Base-by-base conservation (phyloP, 2,113 vertebrate species). In the Menidia beryllina region DNA sequence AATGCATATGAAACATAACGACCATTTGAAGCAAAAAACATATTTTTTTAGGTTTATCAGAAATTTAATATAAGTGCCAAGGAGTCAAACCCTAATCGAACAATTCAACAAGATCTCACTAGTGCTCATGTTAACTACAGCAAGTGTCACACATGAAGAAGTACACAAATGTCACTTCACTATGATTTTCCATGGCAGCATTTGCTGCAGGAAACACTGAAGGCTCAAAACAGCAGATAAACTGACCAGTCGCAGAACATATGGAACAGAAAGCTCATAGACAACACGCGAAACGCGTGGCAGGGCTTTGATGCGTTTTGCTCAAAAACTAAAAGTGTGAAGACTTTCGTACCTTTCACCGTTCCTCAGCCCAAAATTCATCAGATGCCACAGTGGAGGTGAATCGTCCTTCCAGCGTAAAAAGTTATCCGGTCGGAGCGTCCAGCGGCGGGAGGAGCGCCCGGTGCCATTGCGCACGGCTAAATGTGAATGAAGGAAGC, bases 321-420 rank as follows among this genome's bases (percentile, higher is more conserved):
- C 1, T 19, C 14, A 56, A 50, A 43, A 27, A 36, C 2, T 12
- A 64, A 54, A 63, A 47, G 19, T 63, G 11, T 30, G 49, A 23
- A 19, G 9, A 43, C 14, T 7, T 20, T 25, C 69, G 15, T 83
- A 90, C 91, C 90, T 91, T 76, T 92, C 83, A 87, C 51, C 72
- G 72, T 81, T 71, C 56, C 72, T 61, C 65, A 66, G 60, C 41
- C 74, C 56, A 64, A 75, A 56, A 86, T 76, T 72, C 84, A 89
- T 87, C 60, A 72, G 85, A 82, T 64, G 75, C 75, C 89, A 82
- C 69, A 17, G 54, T 73, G 69, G 49, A 70, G 69, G 62, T 63
- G 52, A 76, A 77, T 57, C 79, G 43, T 77, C 85, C 72, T 54
- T 17, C 57, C 47, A 25, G 51, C 75, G 75, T 61, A 71, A n/a